phyloP scores from a whole-genome alignment of 2,113 vertebrate genomes.

The Cinclus mexicanus region DNA sequence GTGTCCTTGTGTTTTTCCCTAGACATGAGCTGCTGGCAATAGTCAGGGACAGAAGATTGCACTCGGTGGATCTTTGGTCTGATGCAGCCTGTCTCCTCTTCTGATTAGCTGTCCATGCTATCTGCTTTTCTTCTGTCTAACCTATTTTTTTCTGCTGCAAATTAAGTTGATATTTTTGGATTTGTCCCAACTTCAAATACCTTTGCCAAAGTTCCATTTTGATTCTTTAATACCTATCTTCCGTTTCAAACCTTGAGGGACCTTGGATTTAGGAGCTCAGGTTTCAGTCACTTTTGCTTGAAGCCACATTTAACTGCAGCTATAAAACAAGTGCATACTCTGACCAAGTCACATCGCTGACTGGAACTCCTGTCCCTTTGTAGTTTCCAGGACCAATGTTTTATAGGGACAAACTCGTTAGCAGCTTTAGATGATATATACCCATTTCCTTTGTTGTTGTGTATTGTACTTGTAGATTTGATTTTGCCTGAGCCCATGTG shows the following conservation, averaged over 20 bases:
- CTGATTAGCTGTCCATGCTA: neutral
- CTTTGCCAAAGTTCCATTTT: neutral
- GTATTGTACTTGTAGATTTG: neutral
- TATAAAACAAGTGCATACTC: neutral
- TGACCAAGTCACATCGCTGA: neutral
- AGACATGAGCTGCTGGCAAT: neutral
- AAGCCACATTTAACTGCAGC: neutral
- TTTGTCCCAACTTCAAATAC: neutral
- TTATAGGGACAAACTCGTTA: neutral
- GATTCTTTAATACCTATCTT: neutral
- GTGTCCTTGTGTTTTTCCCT: neutral
- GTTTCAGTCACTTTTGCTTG: neutral
- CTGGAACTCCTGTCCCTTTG: neutral
- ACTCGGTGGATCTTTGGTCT: neutral
- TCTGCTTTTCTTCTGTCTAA: neutral
- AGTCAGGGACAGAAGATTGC: neutral
- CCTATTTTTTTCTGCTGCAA: neutral
- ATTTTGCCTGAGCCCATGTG: neutral
- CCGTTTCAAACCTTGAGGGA: neutral
- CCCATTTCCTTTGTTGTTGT: neutral
- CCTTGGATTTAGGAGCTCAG: neutral
- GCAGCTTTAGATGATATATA: neutral
- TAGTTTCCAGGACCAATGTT: neutral
- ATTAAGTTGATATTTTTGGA: constrained; percentile 29
- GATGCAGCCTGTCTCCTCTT: neutral